Evolutionary conservation across 2,888 invertebrate species (phyloP).

Genomic region (Lagria hirta): DNA sequence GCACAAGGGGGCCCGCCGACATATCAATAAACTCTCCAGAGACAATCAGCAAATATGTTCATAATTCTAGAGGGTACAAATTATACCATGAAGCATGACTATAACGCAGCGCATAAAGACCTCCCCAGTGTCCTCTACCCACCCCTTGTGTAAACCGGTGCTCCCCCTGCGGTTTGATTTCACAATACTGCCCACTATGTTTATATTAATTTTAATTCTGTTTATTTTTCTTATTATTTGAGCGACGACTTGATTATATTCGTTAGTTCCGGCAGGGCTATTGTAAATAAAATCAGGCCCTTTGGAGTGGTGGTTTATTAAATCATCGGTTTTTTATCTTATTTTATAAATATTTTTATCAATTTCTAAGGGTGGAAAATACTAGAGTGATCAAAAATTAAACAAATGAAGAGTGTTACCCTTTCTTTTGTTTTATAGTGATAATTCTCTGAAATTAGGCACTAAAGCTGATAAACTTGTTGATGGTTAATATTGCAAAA

Average conservation of each 20-base stretch:
- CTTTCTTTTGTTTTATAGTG: no score
- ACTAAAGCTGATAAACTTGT: no score
- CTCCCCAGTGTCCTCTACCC: slow-evolving; percentile 25
- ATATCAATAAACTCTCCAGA: slow-evolving; percentile 36
- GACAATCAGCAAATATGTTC: slow-evolving; percentile 46
- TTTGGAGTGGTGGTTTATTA: no score
- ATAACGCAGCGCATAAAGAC: slow-evolving; percentile 19
- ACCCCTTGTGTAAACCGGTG: slow-evolving; percentile 44
- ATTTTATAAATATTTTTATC: no score
- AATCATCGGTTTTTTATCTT: no score
- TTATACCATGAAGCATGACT: slow-evolving; percentile 46
- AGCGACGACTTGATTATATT: slow-evolving; percentile 26
- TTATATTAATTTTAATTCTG: slow-evolving; percentile 51
- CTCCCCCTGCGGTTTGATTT: slow-evolving; percentile 49
- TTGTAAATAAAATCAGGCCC: no score
- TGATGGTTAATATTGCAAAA: no score
- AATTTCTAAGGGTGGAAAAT: no score
- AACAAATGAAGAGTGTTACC: no score
- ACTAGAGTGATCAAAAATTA: no score
- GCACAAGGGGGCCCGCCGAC: slow-evolving; percentile 15
- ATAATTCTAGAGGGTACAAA: slow-evolving; percentile 45
- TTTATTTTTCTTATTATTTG: slow-evolving; percentile 46
- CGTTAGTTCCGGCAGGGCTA: no score
- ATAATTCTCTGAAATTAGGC: no score
- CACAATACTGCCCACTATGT: slow-evolving; percentile 45